Percentiles rank a stretch among this genome's conserved stretches.
Conservation (phyloP, 2,888 invertebrate genomes). For the Lutraria lutraria region DNA sequence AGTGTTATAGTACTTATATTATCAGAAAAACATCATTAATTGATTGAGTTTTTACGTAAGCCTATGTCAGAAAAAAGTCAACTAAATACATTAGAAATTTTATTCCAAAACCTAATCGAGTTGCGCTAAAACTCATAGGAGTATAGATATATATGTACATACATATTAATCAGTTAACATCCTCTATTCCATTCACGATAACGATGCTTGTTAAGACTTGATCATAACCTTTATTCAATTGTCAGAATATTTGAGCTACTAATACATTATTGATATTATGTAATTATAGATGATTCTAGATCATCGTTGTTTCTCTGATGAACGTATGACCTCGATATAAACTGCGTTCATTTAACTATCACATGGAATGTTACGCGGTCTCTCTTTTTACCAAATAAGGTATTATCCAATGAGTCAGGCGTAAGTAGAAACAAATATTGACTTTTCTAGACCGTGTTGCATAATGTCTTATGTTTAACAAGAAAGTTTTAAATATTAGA, state of each 20-base stretch:
- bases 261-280: not conserved
- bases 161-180: too few species aligned
- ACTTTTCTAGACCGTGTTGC: slow-evolving; percentile 9
- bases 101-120: too few species aligned
- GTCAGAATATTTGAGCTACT: not conserved
- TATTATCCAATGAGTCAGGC: not conserved
- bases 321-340: not conserved
- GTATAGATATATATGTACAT: too few species aligned
- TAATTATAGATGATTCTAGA: not conserved
- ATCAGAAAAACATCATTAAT: too few species aligned
- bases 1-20: too few species aligned
- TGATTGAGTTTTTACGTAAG: too few species aligned
- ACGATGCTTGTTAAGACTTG: too few species aligned
- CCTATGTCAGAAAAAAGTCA: too few species aligned
- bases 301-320: not conserved
- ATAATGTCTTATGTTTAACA: not conserved
- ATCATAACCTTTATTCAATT: too few species aligned
- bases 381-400: slow-evolving; percentile 14
- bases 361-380: not conserved
- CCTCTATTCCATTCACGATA: too few species aligned
- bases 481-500: not conserved
- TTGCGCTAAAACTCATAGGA: too few species aligned
- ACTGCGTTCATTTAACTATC: not conserved
- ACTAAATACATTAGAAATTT: too few species aligned
- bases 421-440: not conserved